Evolutionary conservation across 2,113 vertebrate species (phyloP).

Genomic region (Speoplatyrhinus poulsoni): DNA sequence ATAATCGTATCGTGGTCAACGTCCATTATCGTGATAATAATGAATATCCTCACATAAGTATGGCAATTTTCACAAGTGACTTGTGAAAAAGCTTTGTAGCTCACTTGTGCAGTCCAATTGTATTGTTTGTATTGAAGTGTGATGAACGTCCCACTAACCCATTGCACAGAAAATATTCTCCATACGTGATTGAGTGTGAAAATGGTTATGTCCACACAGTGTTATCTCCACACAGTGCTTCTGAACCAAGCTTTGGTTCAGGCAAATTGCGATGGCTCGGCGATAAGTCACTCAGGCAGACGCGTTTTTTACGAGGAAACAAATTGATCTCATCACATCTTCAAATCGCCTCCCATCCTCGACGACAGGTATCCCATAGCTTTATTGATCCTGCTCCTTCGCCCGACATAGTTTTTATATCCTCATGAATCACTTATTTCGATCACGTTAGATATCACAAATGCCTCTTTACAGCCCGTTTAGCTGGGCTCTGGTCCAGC

Average conservation of each 20-base stretch:
- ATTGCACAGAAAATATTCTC: slow-evolving; percentile 2
- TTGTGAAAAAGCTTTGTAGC: too few relatives aligned
- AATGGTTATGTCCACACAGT: neutral
- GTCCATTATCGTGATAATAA: too few relatives aligned
- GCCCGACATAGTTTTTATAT: neutral
- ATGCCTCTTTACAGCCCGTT: neutral
- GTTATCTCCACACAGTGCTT: neutral
- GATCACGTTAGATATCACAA: neutral
- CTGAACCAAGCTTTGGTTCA: neutral
- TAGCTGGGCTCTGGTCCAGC: neutral
- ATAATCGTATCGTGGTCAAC: too few relatives aligned
- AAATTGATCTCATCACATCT: neutral
- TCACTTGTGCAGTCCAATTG: too few relatives aligned
- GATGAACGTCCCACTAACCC: neutral
- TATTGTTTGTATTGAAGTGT: too few relatives aligned
- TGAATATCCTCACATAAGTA: too few relatives aligned
- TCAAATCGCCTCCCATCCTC: neutral
- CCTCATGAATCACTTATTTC: slow-evolving; percentile 1
- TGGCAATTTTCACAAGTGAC: too few relatives aligned
- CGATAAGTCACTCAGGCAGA: neutral
- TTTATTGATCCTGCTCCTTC: too few relatives aligned
- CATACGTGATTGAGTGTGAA: neutral
- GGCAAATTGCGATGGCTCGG: neutral
- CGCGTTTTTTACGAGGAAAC: slow-evolving; percentile 1
- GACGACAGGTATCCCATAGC: neutral